Base-by-base conservation (phyloP, 2,888 invertebrate species). In the Pristionchus exspectatus region DNA sequence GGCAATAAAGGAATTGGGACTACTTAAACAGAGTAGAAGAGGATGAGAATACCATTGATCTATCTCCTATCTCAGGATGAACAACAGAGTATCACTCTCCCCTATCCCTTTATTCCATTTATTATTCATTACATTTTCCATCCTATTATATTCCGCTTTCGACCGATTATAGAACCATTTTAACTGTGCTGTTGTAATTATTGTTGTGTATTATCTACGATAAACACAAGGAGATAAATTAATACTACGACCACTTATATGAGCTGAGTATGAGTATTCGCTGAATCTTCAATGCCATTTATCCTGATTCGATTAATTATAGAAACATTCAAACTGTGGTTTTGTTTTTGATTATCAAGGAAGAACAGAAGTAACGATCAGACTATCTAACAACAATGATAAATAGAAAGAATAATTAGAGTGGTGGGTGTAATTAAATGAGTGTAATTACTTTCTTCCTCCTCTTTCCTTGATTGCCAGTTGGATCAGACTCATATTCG, bases 401-500 rank as follows among this genome's bases (percentile, higher is more conserved):
- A 33, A 87, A 66, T 66, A 69, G 24, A n/a, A 84, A 24, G 56
- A 30, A 33, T 10, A 38, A 24, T 63, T 63, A 85, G 21, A 38
- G 56, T 59, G 63, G 44, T 59, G 59, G 38, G 59, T 59, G 59
- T 30, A 14, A 10, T 18, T n/a, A 63, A 66, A 24, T 21, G n/a
- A 85, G 24, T 14, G n/a, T 33, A 85, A 7, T 88, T 27, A 88
- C 96, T 98, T 99, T 90, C 98, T 96, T 30, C 99, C 99, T 95
- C 99, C 99, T 96, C 99, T 97, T 96, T 99, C 99, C 96, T 99
- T 99, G 89, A 98, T 96, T 95, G 98, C 97, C 91, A 99, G 96
- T 93, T 97, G 97, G 69, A 99, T 96, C 18, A 97, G 96, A 0
- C 97, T 97, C 88, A 97, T 97, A 59, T 97, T 97, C 18, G 97